Base-by-base conservation (phyloP, 2,888 invertebrate genomes). In the Thymelicus lineola region DNA sequence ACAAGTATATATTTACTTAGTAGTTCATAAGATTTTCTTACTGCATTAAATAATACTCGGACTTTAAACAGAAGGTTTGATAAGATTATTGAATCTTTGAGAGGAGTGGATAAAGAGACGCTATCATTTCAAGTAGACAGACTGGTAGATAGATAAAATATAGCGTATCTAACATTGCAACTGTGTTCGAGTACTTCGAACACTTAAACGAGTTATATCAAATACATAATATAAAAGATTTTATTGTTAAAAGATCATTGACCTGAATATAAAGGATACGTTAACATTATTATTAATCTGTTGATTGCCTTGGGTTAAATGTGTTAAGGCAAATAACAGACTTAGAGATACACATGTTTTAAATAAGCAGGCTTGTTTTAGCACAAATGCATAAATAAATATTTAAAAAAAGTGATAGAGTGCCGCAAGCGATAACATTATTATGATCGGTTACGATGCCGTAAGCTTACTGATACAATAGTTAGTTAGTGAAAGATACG, bases 181-280 rank as follows among this genome's bases (percentile, higher is more conserved):
- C 53, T 10, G 12, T 50, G 50, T 3, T 17, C 12, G 12, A 53
- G 53, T 53, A 53, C 15, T 17, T 48, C 10, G 20, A 53, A 20
- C 20, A 53, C 53, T 53, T 17, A 50, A 50, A 17, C 53, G 10
- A 53, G 17, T 10, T 17, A 53, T 20, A 53, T 53, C 20, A 53
- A 53, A 20, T 53, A 53, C 53, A 12, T 53, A 20, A 10, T 53
- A 12, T 20, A 20, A 53, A 20, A 53, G 53, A 53, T 53, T 53
- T 53, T 53, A 53, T 53, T 53, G 53, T 53, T 53, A 53, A 6
- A 50, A 53, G 53, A 53, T 20, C 53, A 53, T 53, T 53, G 53
- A 53, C 53, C 53, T 53, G 53, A 7, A 53, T 53, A 53, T 20
- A 20, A 53, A 53, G 53, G 53, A 53, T 20, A 53, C 53, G 17